phyloP scores from a whole-genome alignment of 2,797 vertebrate genomes.

The Malacoctenus gilli region DNA sequence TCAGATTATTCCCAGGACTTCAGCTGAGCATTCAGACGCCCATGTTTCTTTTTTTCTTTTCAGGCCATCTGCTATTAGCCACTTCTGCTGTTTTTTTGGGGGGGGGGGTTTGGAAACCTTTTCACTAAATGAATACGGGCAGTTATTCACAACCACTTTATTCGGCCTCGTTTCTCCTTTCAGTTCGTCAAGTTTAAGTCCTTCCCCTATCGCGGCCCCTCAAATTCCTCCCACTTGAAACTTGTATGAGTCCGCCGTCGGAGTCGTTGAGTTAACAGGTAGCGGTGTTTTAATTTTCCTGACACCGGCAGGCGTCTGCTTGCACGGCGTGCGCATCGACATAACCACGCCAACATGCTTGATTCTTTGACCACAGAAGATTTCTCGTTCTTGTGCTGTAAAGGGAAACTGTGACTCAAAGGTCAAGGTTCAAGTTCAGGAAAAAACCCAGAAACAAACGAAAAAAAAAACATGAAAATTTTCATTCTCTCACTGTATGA shows the following conservation, averaged over 20 bases:
- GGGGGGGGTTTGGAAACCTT: too few species aligned
- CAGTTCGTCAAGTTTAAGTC: too few species aligned
- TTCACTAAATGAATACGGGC: slow-evolving; percentile 18
- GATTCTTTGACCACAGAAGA: not conserved
- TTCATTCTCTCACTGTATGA: not conserved
- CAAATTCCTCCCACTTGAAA: slow-evolving; percentile 4
- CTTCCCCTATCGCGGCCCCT: not conserved
- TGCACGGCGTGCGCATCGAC: not conserved
- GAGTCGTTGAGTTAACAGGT: too few species aligned
- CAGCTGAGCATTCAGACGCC: not conserved
- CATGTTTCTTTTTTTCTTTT: slow-evolving; percentile 12
- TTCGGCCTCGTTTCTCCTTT: too few species aligned
- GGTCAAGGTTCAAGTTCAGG: not conserved
- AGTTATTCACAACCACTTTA: not conserved
- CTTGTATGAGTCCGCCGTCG: too few species aligned
- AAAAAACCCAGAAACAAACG: too few species aligned
- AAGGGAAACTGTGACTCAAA: not conserved
- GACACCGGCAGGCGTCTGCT: not conserved
- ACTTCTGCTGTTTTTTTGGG: slow-evolving; percentile 17
- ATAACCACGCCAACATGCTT: not conserved
- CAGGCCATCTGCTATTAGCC: slow-evolving; percentile 1
- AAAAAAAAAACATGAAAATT: too few species aligned
- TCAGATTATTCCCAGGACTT: slow-evolving; percentile 25
- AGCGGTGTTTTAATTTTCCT: not conserved
- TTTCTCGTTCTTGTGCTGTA: not conserved